Percentiles rank a stretch among this genome's conserved stretches.
phyloP scores from a whole-genome alignment of 2,113 vertebrate species.

The Eidolon helvum region DNA sequence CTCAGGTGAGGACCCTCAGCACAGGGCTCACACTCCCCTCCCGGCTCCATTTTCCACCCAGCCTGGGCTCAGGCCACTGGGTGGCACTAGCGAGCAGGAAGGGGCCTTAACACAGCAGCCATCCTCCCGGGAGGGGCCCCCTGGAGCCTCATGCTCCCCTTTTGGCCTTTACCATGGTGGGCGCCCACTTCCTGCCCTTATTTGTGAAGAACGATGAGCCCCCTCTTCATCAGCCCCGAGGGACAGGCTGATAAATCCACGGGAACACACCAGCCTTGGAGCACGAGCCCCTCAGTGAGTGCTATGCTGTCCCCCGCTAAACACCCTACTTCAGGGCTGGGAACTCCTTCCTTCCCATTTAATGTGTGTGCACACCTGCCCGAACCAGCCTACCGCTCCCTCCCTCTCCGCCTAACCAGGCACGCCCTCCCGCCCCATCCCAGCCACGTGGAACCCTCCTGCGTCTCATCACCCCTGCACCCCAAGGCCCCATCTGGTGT shows the following conservation, averaged over 20 bases:
- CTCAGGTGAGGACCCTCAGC: neutral
- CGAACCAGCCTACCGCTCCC: neutral
- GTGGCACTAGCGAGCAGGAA: neutral
- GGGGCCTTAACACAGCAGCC: fast-evolving
- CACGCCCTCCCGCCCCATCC: too few species aligned
- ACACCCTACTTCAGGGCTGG: fast-evolving
- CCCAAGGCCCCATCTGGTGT: too few species aligned
- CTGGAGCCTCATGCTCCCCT: neutral
- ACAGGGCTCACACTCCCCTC: neutral
- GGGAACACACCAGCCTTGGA: neutral
- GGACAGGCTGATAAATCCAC: neutral
- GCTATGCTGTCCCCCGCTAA: fast-evolving
- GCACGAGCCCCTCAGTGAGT: fast-evolving
- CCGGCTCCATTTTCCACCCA: neutral
- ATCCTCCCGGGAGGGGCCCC: neutral
- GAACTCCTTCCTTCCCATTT: neutral
- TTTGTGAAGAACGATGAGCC: fast-evolving
- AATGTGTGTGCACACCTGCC: fast-evolving
- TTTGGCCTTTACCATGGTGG: fast-evolving
- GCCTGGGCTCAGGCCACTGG: neutral
- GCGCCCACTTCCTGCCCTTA: neutral
- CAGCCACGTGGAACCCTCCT: fast-evolving
- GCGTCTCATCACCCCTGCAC: neutral
- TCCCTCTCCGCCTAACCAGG: neutral
- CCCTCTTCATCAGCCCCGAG: neutral